Evolutionary conservation across 2,797 vertebrate genomes (phyloP).

Genomic region (Podarcis siculus): DNA sequence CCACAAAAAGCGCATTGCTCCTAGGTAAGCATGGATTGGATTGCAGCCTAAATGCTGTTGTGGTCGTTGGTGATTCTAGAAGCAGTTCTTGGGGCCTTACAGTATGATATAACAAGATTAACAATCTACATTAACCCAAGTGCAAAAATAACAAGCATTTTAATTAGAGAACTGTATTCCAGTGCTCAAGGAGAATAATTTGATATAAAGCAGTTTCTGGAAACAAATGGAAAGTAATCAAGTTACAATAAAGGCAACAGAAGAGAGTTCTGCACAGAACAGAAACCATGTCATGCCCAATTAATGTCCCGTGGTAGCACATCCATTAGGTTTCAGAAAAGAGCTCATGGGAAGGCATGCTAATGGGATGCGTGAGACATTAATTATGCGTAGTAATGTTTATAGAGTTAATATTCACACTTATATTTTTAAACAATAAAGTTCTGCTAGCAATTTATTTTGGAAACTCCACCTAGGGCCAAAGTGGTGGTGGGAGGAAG

Average conservation of each 20-base stretch:
- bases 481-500: conserved; percentile 1
- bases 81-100: conserved; percentile 56
- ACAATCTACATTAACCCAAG: conserved; percentile 67
- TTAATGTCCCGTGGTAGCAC: conserved; percentile 51
- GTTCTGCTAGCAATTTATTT: conserved; percentile 46
- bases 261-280: conserved; percentile 44
- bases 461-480: conserved; percentile 31
- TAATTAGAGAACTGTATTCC: conserved; percentile 73
- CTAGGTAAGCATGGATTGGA: background rate
- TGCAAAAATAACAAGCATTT: conserved; percentile 68
- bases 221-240: conserved; percentile 73
- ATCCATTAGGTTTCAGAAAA: conserved; percentile 56
- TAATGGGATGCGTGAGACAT: conserved; percentile 27
- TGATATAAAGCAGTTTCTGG: conserved; percentile 68
- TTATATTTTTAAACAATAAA: conserved; percentile 48
- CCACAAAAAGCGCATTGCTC: background rate
- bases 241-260: conserved; percentile 65
- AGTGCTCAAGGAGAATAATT: conserved; percentile 60
- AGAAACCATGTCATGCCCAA: conserved; percentile 51
- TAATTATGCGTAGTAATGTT: conserved; percentile 67
- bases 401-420: conserved; percentile 59
- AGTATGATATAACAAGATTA: conserved; percentile 65
- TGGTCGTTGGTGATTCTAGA: conserved; percentile 43
- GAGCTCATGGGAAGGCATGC: conserved; percentile 52
- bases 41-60: conserved; percentile 26